Percentiles rank a stretch among this genome's conserved stretches.
Evolutionary conservation across 2,113 vertebrate species (phyloP).

Genomic region (Scalopus aquaticus): DNA sequence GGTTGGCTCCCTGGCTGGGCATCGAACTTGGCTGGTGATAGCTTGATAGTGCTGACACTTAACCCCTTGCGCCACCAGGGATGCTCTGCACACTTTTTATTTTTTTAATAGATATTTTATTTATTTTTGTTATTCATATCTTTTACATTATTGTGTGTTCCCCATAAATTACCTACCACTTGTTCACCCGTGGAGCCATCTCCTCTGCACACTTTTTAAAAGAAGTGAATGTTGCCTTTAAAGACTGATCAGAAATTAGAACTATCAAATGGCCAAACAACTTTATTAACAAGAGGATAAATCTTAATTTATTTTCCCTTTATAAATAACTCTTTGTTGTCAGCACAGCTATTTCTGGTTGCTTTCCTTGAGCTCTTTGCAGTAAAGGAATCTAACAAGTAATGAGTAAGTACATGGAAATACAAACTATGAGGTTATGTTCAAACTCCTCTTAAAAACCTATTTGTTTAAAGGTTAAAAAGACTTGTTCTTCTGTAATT

Average conservation of each 20-base stretch:
- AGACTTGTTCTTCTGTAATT: slow-evolving; percentile 16
- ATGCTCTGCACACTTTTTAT: no score
- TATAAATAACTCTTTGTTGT: not conserved
- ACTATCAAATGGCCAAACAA: not conserved
- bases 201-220: not conserved
- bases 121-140: no score
- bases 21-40: no score
- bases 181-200: no score
- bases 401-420: not conserved
- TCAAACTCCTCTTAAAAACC: slow-evolving; percentile 37
- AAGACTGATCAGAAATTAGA: slow-evolving; percentile 12
- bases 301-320: not conserved
- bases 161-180: no score
- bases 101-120: no score
- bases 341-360: not conserved
- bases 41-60: no score
- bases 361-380: not conserved
- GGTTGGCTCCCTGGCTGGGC: no score
- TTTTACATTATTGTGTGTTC: no score
- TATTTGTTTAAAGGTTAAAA: slow-evolving; percentile 18
- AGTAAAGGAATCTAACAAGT: not conserved
- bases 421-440: not conserved
- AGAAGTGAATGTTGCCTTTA: not conserved
- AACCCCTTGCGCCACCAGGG: no score
- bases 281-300: not conserved